These are phyloP conservation scores for Myoxocephalus aenaeus DNA, from an alignment of 2,797 vertebrate species.

Conservation along the genomic window DNA sequence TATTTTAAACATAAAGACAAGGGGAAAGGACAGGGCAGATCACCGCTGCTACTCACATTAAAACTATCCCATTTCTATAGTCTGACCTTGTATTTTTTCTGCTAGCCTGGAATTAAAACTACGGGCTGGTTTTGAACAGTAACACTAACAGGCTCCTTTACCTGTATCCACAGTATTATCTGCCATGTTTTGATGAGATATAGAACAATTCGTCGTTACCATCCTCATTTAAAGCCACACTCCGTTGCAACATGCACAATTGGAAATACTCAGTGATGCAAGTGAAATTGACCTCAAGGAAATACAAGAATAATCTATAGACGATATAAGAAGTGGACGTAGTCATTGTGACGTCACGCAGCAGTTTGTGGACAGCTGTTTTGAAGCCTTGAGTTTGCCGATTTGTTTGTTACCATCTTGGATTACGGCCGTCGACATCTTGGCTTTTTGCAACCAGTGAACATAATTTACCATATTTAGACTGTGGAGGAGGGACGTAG, in stretches of 20 bases:
- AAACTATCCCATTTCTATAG: conserved; percentile 5
- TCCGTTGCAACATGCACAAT: neutral
- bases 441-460: neutral
- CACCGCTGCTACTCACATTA: conserved; percentile 52
- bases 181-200: neutral
- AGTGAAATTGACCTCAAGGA: neutral
- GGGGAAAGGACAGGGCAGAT: conserved; percentile 21
- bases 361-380: neutral
- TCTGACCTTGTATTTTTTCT: neutral
- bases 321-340: neutral
- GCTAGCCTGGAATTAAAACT: neutral
- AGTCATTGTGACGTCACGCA: neutral
- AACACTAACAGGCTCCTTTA: neutral
- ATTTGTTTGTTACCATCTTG: neutral
- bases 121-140: neutral
- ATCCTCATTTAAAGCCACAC: neutral
- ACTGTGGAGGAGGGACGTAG: neutral
- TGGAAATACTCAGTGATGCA: neutral
- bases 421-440: too few relatives aligned
- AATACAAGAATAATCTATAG: neutral
- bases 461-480: neutral
- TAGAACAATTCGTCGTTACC: neutral
- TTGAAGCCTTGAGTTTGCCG: neutral
- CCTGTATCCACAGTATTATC: neutral
- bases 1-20: conserved; percentile 53